Percentiles rank a stretch among this genome's conserved stretches.
phyloP scores from a whole-genome alignment of 2,113 vertebrate genomes.

The Proterorhinus semilunaris region DNA sequence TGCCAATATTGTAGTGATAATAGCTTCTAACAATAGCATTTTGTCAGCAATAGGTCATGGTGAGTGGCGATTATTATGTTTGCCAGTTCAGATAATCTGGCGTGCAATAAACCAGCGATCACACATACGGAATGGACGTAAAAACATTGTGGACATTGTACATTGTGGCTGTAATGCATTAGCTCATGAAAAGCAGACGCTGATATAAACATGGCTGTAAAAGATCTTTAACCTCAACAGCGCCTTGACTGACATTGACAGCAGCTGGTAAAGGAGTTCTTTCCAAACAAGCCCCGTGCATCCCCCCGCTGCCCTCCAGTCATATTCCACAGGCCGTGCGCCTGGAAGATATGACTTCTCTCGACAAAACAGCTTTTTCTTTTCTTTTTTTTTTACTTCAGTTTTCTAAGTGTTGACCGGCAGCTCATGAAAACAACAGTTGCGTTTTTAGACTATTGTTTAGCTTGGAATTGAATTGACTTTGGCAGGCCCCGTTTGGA shows the following conservation, averaged over 20 bases:
- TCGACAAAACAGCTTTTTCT: conserved; percentile 59
- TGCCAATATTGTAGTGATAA: too few relatives aligned
- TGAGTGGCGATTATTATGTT: too few relatives aligned
- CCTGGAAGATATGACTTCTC: conserved; percentile 74
- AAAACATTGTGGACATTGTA: not conserved
- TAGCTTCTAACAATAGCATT: too few relatives aligned
- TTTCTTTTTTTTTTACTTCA: conserved; percentile 76
- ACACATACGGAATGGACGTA: not conserved
- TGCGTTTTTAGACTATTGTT: conserved; percentile 70
- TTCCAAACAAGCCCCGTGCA: conserved; percentile 46
- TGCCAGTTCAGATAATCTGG: not conserved
- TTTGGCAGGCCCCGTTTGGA: conserved; percentile 67
- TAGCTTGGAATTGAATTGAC: conserved; percentile 65
- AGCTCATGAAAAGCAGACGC: not conserved
- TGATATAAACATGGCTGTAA: not conserved
- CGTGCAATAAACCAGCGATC: not conserved
- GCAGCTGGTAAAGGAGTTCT: conserved; percentile 36
- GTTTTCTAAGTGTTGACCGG: conserved; percentile 39
- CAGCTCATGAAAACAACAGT: conserved; percentile 29
- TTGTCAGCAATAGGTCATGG: too few relatives aligned
- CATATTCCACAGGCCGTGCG: conserved; percentile 57
- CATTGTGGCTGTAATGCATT: not conserved
- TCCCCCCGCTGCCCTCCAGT: conserved; percentile 39
- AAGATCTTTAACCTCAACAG: not conserved
- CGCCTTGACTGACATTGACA: conserved; percentile 11